Base-by-base conservation (phyloP, 64 coral and sea anemone species). In the Anthopleura sola region DNA sequence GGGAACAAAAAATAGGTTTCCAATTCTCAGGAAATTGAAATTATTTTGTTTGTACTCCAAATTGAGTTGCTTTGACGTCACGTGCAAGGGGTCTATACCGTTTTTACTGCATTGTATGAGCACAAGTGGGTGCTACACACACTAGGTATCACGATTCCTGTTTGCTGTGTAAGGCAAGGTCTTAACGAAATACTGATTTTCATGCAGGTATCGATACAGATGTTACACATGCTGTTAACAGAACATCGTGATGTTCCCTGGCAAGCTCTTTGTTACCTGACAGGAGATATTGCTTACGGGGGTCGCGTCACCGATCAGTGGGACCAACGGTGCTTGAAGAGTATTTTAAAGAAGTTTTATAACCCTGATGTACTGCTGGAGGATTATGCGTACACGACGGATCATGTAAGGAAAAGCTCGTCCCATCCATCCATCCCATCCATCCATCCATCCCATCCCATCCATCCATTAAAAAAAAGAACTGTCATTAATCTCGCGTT, bases 231-330 rank as follows among this genome's bases (percentile, higher is more conserved):
- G 89, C 49, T 98, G 23, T 83, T 98, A 21, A 94, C 92, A 6
- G 96, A 98, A 84, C 92, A 98, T 75, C 87, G 79, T 17, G 90
- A 86, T 15, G 92, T 98, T 14, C 96, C 96, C 8, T 98, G 96
- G 96, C 85, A 87, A 75, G 92, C 92, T 19, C 81, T 98, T 11
- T 88, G 47, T 24, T 98, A 98, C 57, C 87, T 98, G 12, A 98
- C 96, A 31, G 89, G 92, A 24, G 96, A 98, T 15, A 92, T 98
- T 3, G 89, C 92, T 6, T 98, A 92, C 60, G 96, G 92, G 14
- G 96, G 96, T 2, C 90, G 96, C 28, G 96, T 98, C n/a, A 94
- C 96, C 24, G 96, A 98, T 57, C 78, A 48, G 20, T 98, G 96
- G 96, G 96, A 98, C 36, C 93, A 92, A 32, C 86, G 96, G 49